Conservation (phyloP, 2,888 invertebrate genomes). For the Graphium colonna region DNA sequence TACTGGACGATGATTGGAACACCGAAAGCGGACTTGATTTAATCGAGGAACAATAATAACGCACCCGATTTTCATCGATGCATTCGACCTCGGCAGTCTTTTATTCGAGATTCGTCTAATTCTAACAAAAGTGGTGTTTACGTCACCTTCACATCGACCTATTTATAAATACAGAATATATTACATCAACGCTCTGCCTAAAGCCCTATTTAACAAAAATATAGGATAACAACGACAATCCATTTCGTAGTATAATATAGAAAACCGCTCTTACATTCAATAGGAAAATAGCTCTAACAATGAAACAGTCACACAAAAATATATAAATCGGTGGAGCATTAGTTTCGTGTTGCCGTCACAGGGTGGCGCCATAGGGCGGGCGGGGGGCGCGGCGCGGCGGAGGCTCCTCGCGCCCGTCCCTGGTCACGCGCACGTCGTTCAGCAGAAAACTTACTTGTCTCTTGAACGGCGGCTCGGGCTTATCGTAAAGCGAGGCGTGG, state of each 20-base stretch:
- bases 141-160: constrained; percentile 65
- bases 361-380: constrained; percentile 61
- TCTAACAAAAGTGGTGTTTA: constrained; percentile 62
- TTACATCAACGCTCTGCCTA: constrained; percentile 58
- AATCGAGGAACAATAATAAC: constrained; percentile 57
- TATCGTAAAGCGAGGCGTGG: constrained; percentile 81
- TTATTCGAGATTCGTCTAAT: constrained; percentile 66
- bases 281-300: constrained; percentile 76
- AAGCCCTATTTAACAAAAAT: constrained; percentile 78
- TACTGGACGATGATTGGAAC: constrained; percentile 65
- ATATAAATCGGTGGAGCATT: constrained; percentile 72
- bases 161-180: constrained; percentile 62
- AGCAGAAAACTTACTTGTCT: constrained; percentile 92
- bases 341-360: constrained; percentile 52
- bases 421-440: constrained; percentile 88
- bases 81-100: constrained; percentile 72
- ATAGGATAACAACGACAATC: constrained; percentile 56
- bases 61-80: constrained; percentile 64
- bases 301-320: constrained; percentile 74
- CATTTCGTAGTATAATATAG: constrained; percentile 69
- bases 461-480: constrained; percentile 84
- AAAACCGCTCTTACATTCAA: constrained; percentile 61
- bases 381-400: constrained; percentile 27
- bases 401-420: constrained; percentile 43
- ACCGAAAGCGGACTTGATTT: constrained; percentile 76